Base-by-base conservation (phyloP, 2,888 invertebrate species). In the Drosophila buzzatii region DNA sequence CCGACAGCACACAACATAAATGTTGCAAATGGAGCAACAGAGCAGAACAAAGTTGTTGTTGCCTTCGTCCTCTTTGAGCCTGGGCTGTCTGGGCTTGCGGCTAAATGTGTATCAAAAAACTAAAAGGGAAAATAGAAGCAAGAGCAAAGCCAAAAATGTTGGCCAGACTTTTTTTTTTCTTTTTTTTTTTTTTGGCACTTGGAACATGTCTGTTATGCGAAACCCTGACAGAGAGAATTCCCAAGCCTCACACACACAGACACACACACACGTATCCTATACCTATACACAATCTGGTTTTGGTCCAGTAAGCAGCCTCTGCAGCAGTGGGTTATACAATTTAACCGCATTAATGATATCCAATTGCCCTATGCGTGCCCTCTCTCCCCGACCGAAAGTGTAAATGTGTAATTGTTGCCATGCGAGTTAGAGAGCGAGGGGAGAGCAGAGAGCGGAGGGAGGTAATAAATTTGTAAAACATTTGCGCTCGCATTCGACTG, bases 21-120 rank as follows among this genome's bases (percentile, higher is more conserved):
- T 86, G 86, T 85, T 89, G 73, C 73, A 86, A 90, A 86, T 83
- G 73, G 79, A 79, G 86, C 89, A 90, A 86, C 78, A 80, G 71
- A 72, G 67, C 68, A 80, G 71, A 72, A 68, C 68, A 80, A 63
- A 14, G 44, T 44, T 87, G 39, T 59, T 72, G 65, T 59, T 68
- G 57, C 60, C 51, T 61, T 53, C 45, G 37, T 49, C 23, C 35
- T 44, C 18, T 49, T 35, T 23, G 31, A 56, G 57, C 47, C 45
- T 41, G 67, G 49, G 39, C 33, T 61, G 58, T 69, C 69, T 69
- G 39, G 27, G 39, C 35, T 31, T 64, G 55, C 9, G 67, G 74
- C 59, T 47, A 37, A 45, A 55, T 61, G 62, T 52, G 47, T 60
- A 42, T 31, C 44, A 42, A 64, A 61, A 76, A 61, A 57, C 18